A percentile compares a stretch with the other conserved stretches of the same genome.
These are phyloP conservation scores for Hyposoter didymator DNA, from an alignment of 2,888 invertebrate genomes.

Conservation along the genomic window DNA sequence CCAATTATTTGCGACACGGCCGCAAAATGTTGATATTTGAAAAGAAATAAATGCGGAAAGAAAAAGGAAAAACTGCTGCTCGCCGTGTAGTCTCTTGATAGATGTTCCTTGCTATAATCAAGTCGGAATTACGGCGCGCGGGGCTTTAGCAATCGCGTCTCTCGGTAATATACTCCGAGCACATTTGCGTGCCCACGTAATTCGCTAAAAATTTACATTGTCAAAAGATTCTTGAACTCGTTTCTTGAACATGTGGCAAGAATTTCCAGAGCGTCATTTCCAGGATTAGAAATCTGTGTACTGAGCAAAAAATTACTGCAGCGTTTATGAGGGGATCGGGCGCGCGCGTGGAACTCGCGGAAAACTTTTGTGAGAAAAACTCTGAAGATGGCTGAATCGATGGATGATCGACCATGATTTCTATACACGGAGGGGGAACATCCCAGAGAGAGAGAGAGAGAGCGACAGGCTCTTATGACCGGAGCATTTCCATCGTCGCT, in stretches of 20 bases:
- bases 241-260: too few species aligned
- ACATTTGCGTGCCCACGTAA: too few species aligned
- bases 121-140: too few species aligned
- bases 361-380: background rate
- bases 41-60: background rate
- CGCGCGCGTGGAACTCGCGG: background rate
- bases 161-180: too few species aligned
- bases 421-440: background rate
- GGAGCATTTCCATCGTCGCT: background rate
- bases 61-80: too few species aligned
- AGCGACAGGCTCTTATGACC: background rate
- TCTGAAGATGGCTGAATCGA: slow-evolving; percentile 1
- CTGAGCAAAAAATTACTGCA: background rate
- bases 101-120: too few species aligned
- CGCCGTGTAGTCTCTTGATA: too few species aligned
- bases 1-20: slow-evolving; percentile 15
- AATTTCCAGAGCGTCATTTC: too few species aligned
- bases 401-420: background rate
- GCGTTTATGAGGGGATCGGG: background rate
- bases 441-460: background rate
- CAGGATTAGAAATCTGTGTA: too few species aligned
- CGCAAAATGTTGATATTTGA: background rate
- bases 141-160: too few species aligned
- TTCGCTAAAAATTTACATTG: too few species aligned
- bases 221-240: too few species aligned